Evolutionary conservation across 2,797 vertebrate species (phyloP), one percentile per base, ranked within the genome.

Genomic region (Oryzias sinensis): DNA sequence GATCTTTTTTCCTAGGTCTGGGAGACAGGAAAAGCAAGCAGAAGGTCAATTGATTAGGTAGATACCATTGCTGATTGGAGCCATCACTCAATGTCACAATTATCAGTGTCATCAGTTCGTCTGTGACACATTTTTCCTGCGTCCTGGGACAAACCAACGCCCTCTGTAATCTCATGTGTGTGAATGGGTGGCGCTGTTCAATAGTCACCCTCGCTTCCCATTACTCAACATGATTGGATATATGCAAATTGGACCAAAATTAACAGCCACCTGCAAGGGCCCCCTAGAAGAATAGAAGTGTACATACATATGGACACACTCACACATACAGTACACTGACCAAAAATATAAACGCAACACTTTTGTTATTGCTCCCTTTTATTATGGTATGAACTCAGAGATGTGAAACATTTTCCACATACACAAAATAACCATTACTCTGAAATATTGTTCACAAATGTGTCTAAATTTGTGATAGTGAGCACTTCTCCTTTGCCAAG

Each of bases 21-120:
- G 7, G 53, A 76, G 67, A 79, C 49, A 49, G 69, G 72, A 72
- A 71, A 54, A 52, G 59, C 63, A 48, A 25, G 37, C 5, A 74
- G 79, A 76, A 77, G 82, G 86, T 87, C 89, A 86, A 91, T 91
- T 91, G 89, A 92, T 92, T 89, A 85, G 84, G 79, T 75, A 85
- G 90, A 92, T 91, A 87, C 80, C 89, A 89, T 83, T 75, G 70
- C 85, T 91, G 92, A 92, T 93, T 91, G 90, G 87, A 92, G 72
- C 87, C 88, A 92, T 92, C 91, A 92, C 85, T 93, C 91, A 92
- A 81, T 91, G 90, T 93, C 91, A 90, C 86, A 82, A 89, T 91
- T 89, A 91, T 92, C 91, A 82, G 85, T 88, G 86, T 88, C 85
- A 90, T 91, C 91, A 87, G 89, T 86, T 87, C 68, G 57, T 85